A percentile compares a stretch with the other conserved stretches of the same genome.
These are phyloP conservation scores for Ptychobarbus kaznakovi DNA, from an alignment of 2,797 vertebrate genomes.

Conservation along the genomic window DNA sequence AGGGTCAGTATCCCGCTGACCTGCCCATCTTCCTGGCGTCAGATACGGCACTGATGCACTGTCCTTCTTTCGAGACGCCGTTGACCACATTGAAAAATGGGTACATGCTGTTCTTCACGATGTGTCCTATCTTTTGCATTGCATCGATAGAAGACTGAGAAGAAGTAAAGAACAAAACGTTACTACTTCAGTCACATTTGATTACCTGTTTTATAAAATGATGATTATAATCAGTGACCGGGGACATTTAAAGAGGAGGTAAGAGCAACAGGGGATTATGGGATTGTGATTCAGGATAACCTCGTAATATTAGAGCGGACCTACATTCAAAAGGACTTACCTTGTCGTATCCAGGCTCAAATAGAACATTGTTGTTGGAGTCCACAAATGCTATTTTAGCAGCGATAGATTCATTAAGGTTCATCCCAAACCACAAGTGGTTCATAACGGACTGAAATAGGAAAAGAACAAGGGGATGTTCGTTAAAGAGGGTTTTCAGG, in stretches of 20 bases:
- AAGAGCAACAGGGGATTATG: constrained; percentile 12
- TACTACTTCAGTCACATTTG: not conserved
- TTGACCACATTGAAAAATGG: constrained; percentile 78
- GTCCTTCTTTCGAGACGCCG: constrained; percentile 69
- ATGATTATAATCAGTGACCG: constrained; percentile 7
- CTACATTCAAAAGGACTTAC: constrained; percentile 62
- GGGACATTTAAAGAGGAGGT: not conserved
- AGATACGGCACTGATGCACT: constrained; percentile 76
- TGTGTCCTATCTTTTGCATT: constrained; percentile 69
- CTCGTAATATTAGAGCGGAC: not conserved
- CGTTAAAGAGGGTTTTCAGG: not conserved
- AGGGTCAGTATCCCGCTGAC: constrained; percentile 75
- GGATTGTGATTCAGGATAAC: not conserved
- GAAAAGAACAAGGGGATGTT: not conserved
- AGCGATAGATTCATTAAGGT: constrained; percentile 78
- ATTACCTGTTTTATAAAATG: not conserved
- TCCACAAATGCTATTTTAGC: constrained; percentile 77
- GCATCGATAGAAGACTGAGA: constrained; percentile 65
- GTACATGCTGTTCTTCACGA: fast-evolving
- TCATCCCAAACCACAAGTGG: constrained; percentile 86
- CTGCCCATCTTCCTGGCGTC: constrained; percentile 74
- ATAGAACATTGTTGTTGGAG: constrained; percentile 63
- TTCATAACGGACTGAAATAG: constrained; percentile 84
- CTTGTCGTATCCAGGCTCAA: constrained; percentile 66
- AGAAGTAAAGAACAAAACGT: constrained; percentile 24